Evolutionary conservation across 2,888 invertebrate species (phyloP), one percentile per base, ranked within the genome.

Genomic region (Flabesymbios commensalis): DNA sequence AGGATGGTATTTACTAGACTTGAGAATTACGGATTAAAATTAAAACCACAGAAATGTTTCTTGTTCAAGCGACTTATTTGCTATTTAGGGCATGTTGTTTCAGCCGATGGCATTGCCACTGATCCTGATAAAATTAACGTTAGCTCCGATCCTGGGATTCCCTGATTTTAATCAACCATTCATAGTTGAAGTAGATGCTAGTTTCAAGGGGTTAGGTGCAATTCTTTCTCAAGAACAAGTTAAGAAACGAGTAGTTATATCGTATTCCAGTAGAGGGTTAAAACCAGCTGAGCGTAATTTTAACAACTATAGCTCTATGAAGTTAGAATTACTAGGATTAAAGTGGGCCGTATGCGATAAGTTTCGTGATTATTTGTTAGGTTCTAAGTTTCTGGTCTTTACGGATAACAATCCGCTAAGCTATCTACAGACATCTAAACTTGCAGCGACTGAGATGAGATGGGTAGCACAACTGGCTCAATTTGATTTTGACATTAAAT

Each of bases 21-120:
- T n/a, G n/a, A 39, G 7, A 36, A 64, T 1, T 51, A 48, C 33
- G 59, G 51, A 22, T 57, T 74, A 3, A 70, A 68, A 31, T 24
- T 69, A 3, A 65, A 67, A n/a, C 66, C 69, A 0, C 48, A 60
- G 0, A 72, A 72, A 45, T 70, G 64, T 48, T 58, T 64, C 41
- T 41, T 70, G 5, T 60, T 64, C 19, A 47, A 63, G 33, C 19
- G 42, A 14, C 17, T 55, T 31, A 28, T 65, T 2, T 29, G 45
- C 5, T 64, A 59, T 49, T 51, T 69, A 5, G 67, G 63, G 10
- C 67, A 66, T 33, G 41, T 59, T 2, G 53, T 67, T 5, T 58
- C 52, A 19, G 39, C 54, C 19, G 55, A 65, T 5, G 65, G 68
- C 5, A 45, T 70, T 2, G 31, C 47, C 19, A 45, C 69, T 17